These are phyloP conservation scores for Fistularia tabacaria DNA, from an alignment of 2,797 vertebrate genomes.

Conservation along the genomic window DNA sequence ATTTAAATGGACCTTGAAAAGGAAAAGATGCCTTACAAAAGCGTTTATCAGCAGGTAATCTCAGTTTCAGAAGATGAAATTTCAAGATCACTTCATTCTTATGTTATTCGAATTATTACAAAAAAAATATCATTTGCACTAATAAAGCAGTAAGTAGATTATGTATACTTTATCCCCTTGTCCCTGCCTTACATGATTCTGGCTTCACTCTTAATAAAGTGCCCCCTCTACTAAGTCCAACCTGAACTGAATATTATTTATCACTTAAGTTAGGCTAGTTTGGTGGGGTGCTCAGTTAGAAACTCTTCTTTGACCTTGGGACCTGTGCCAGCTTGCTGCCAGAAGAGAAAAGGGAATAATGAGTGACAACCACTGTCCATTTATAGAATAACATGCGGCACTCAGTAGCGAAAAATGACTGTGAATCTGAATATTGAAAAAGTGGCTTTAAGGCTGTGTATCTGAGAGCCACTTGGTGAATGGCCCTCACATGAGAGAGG, in stretches of 20 bases:
- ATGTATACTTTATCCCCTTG: too few species aligned
- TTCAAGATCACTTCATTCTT: too few species aligned
- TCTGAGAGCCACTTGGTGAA: conserved; percentile 7
- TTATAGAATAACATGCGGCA: conserved; percentile 17
- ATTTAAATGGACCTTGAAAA: too few species aligned
- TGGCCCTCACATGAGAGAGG: conserved; percentile 46
- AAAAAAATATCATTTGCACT: too few species aligned
- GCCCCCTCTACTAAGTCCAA: conserved; percentile 1
- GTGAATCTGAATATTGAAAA: neutral
- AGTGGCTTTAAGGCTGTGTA: conserved; percentile 19
- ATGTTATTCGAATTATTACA: too few species aligned
- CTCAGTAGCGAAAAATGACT: conserved; percentile 7
- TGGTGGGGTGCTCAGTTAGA: conserved; percentile 33
- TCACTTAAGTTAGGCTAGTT: conserved; percentile 48
- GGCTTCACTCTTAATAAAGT: too few species aligned
- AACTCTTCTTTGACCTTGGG: conserved; percentile 50
- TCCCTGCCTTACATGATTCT: too few species aligned
- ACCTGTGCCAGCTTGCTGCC: conserved; percentile 33
- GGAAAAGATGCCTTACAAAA: too few species aligned
- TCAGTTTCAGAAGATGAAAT: too few species aligned
- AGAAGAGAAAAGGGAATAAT: conserved; percentile 53
- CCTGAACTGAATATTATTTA: conserved; percentile 39
- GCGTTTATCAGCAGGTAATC: too few species aligned
- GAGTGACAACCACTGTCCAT: conserved; percentile 11
- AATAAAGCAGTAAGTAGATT: too few species aligned